Evolutionary conservation across 2,888 invertebrate genomes (phyloP), one percentile per base, ranked within the genome.

Genomic region (Sycophila texana): DNA sequence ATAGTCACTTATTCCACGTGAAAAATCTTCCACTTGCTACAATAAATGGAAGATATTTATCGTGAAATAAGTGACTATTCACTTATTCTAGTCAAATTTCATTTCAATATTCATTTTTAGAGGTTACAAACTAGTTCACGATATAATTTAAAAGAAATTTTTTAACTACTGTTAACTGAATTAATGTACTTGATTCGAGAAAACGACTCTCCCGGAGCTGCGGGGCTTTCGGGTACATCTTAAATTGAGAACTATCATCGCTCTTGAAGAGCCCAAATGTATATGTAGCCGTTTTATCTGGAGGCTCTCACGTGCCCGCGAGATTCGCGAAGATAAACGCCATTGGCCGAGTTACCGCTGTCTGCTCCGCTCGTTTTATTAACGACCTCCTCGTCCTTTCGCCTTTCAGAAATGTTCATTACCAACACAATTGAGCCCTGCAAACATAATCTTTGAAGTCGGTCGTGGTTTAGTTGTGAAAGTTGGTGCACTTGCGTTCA

Each of bases 301-400:
- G 47, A 39, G 20, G 67, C 26, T 22, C 39, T 39, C 39, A 39
- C 13, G 10, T 53, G n/a, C 14, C 16, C 53, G 22, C 20, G 47
- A 60, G 65, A 73, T 73, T 73, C 39, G 4, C 73, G 16, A 74
- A 65, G 73, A 74, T 74, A 74, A 74, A 63, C 63, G 73, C 20
- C 63, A 63, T 73, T 71, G 57, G 57, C 39, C 57, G 70, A 55
- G 57, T 70, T 57, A 39, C 26, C 55, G 30, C 26, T 60, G 39
- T 16, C 16, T 49, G 18, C 30, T 61, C n/a, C n/a, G 39, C 39
- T 39, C 39, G 39, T 39, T 39, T 55, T 39, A 55, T 39, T 57
- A n/a, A n/a, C 18, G 39, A 10, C 39, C 39, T 39, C 47, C 18
- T 47, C 22, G 14, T 3, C 26, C 14, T 68, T 39, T 55, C 47